Conservation (phyloP, 1,140 invertebrate species). For the Meloidogyne floridensis region DNA sequence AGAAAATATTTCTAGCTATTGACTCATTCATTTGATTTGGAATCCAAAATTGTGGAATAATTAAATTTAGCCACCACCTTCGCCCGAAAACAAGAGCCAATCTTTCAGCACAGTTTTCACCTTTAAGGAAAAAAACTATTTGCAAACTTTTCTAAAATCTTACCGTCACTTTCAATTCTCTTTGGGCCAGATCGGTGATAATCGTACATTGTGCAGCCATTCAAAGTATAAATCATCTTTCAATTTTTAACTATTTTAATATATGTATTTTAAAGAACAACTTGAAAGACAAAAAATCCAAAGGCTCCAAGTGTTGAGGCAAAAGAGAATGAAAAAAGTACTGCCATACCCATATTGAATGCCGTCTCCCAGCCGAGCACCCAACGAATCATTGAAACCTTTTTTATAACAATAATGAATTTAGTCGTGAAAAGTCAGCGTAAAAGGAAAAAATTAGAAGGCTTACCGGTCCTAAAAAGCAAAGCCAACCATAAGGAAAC, state of each 20-base stretch:
- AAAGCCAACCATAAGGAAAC: constrained; percentile 50
- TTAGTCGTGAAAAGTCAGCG: background rate
- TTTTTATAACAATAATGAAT: background rate
- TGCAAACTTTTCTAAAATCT: background rate
- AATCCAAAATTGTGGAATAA: constrained; percentile 53
- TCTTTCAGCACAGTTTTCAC: constrained; percentile 44
- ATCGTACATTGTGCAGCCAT: constrained; percentile 55
- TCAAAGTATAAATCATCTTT: constrained; percentile 53
- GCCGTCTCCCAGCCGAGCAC: constrained; percentile 41
- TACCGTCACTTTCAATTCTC: constrained; percentile 48
- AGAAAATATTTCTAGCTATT: constrained; percentile 51
- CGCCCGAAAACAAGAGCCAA: constrained; percentile 50
- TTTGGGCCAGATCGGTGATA: constrained; percentile 42
- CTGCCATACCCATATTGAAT: constrained; percentile 38
- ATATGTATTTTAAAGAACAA: background rate
- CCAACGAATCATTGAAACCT: constrained; percentile 44
- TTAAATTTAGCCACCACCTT: constrained; percentile 51
- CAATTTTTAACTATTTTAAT: background rate
- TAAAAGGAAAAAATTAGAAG: background rate
- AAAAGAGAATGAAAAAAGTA: constrained; percentile 38
- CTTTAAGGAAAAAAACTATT: background rate
- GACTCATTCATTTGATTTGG: constrained; percentile 48
- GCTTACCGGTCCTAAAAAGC: constrained; percentile 41
- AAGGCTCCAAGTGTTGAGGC: constrained; percentile 39
- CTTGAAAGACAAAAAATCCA: constrained; percentile 51